Base-by-base conservation (phyloP, 2,888 invertebrate genomes). In the Rapana venosa region DNA sequence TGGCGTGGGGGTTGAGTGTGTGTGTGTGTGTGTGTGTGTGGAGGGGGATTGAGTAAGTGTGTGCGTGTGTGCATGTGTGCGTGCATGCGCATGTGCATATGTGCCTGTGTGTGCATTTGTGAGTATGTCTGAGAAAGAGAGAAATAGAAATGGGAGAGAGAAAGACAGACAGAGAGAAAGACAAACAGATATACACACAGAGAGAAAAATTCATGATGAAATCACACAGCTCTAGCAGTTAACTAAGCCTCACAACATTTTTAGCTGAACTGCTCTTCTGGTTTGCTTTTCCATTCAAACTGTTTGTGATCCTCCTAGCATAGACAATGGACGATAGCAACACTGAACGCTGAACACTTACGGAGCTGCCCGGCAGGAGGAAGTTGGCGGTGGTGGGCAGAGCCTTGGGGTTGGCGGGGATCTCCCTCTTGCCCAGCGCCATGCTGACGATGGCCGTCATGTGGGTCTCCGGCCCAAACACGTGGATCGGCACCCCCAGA, bases 401-500 rank as follows among this genome's bases (percentile, higher is more conserved):
- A 74, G 96, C 96, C 83, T 95, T 96, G 74, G 96, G 96, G 77
- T 96, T 96, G 92, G 97, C 97, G 0, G 99, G 98, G 87, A 96
- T 95, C 81, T 94, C 94, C 58, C 94, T 92, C 94, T 98, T 98
- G 32, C 99, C 99, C 90, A 99, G 97, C 1, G 99, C 99, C 97
- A 99, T 98, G 1, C 99, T 98, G 92, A 99, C 99, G 94, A 99
- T 99, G n/a, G 99, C 97, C 0, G 99, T 99, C 99, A 99, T 99
- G 96, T 99, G 99, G 13, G 98, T 98, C 96, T 99, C 99, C 0
- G 99, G 99, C 0, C 99, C 99, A 96, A 99, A 99, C 87, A 99
- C 99, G 94, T 97, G 96, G 93, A 99, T 97, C 0, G 99, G 99
- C 94, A 99, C 98, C 85, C 98, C 98, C 91, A 98, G 97, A 4